Conservation (phyloP, 2,888 invertebrate species). For the Dryococelus australis region DNA sequence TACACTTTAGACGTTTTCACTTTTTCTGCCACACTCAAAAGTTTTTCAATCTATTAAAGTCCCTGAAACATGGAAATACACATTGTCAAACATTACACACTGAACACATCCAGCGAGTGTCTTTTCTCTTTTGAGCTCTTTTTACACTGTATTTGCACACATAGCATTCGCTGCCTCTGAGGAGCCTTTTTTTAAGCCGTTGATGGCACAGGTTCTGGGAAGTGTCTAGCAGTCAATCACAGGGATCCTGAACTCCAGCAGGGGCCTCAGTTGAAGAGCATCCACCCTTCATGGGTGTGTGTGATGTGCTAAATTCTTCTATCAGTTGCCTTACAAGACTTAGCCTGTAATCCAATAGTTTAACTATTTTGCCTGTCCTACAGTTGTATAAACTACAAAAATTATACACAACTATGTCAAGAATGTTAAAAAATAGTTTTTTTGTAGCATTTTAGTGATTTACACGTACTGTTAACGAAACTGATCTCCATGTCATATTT, state of each 20-base stretch:
- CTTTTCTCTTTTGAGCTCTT: not conserved
- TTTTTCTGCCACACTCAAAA: not conserved
- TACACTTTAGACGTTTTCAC: no score
- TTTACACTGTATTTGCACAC: not conserved
- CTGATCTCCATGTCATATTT: conserved; percentile 53
- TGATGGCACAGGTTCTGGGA: conserved; percentile 22
- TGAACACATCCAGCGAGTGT: conserved; percentile 27
- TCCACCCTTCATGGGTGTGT: conserved; percentile 31
- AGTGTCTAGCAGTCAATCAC: conserved; percentile 39
- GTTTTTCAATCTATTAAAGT: conserved; percentile 17
- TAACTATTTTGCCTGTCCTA: conserved; percentile 39
- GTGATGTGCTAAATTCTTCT: conserved; percentile 39
- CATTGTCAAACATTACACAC: conserved; percentile 25
- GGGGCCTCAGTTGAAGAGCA: conserved; percentile 11
- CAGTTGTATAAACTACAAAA: conserved; percentile 45
- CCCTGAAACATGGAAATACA: conserved; percentile 22
- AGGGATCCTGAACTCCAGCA: conserved; percentile 29
- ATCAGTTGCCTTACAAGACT: conserved; percentile 43
- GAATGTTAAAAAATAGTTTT: conserved; percentile 53
- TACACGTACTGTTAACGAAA: conserved; percentile 51
- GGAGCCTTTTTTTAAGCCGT: conserved; percentile 22
- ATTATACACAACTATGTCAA: conserved; percentile 51
- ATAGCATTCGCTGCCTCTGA: conserved; percentile 25
- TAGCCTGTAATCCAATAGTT: conserved; percentile 44
- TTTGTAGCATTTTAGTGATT: conserved; percentile 54